Evolutionary conservation across 1,140 invertebrate species (phyloP).

Genomic region (Diachasmimorpha longicaudata): DNA sequence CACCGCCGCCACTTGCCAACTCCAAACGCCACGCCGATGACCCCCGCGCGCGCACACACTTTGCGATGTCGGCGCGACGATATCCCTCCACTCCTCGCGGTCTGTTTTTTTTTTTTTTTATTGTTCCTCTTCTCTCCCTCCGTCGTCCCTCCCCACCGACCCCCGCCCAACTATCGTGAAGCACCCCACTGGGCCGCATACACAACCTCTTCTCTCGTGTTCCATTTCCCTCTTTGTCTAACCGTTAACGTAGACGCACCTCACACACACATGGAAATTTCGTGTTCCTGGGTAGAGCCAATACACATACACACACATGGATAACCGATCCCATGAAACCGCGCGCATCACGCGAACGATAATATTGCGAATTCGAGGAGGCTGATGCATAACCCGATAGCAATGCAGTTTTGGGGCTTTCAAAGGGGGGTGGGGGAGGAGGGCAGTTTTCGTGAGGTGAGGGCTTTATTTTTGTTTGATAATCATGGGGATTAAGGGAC

Average conservation of each 20-base stretch:
- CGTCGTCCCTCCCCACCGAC: not conserved
- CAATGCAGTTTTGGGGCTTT: not conserved
- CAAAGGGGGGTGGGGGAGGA: not conserved
- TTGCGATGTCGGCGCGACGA: not conserved
- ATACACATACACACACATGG: not conserved
- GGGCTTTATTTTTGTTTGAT: not conserved
- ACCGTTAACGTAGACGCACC: not conserved
- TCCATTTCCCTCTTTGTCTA: constrained; percentile 4
- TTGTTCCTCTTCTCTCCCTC: not conserved
- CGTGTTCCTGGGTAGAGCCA: not conserved
- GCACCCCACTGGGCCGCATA: not conserved
- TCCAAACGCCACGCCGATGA: constrained; percentile 3
- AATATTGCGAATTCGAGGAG: constrained; percentile 13
- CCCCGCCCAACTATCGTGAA: not conserved
- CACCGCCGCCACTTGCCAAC: not conserved
- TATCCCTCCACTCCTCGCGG: not conserved
- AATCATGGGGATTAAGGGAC: no score
- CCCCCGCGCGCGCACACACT: constrained; percentile 7
- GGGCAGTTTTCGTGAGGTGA: not conserved
- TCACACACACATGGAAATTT: not conserved
- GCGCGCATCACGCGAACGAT: not conserved
- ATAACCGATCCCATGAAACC: not conserved
- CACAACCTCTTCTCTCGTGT: not conserved
- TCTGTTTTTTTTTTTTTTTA: not conserved
- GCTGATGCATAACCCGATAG: constrained; percentile 6